Percentiles rank a stretch among this genome's conserved stretches.
Conservation (phyloP, 2,888 invertebrate genomes). For the Nudaria mundana region DNA sequence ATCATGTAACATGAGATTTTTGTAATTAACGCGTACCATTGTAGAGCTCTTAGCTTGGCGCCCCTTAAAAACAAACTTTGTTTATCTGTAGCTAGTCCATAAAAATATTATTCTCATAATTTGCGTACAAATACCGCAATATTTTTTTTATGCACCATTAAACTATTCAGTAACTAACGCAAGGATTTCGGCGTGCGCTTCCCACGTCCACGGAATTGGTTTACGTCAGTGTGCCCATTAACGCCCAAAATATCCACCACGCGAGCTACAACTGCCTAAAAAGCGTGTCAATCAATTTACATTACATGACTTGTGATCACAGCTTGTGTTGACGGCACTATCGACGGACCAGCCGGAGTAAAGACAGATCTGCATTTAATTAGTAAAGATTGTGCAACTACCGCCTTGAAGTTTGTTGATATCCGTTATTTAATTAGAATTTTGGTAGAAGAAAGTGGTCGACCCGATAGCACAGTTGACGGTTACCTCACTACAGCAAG, state of each 20-base stretch:
- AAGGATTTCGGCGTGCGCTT: slow-evolving; percentile 58
- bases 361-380: slow-evolving; percentile 27
- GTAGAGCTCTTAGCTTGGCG: slow-evolving; percentile 21
- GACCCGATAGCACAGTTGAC: slow-evolving; percentile 29
- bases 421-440: slow-evolving; percentile 37
- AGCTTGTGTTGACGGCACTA: slow-evolving; percentile 45
- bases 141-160: slow-evolving; percentile 46
- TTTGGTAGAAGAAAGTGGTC: slow-evolving; percentile 31
- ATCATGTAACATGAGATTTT: slow-evolving; percentile 75
- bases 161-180: slow-evolving; percentile 47
- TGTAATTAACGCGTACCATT: slow-evolving; percentile 60
- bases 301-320: no score
- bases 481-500: slow-evolving; percentile 29
- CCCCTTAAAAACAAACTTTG: slow-evolving; percentile 29
- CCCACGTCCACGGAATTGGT: slow-evolving; percentile 64
- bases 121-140: slow-evolving; percentile 34
- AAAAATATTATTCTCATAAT: slow-evolving; percentile 29
- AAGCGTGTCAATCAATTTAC: slow-evolving; percentile 72
- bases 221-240: slow-evolving; percentile 72
- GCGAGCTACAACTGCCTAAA: slow-evolving; percentile 57
- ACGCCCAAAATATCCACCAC: slow-evolving; percentile 65
- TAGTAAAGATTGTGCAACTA: slow-evolving; percentile 18
- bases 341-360: slow-evolving; percentile 38
- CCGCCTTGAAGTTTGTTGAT: slow-evolving; percentile 17
- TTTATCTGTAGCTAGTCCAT: slow-evolving; percentile 14